Evolutionary conservation across 2,888 invertebrate genomes (phyloP), one percentile per base, ranked within the genome.

Genomic region (Parnassius mnemosyne): DNA sequence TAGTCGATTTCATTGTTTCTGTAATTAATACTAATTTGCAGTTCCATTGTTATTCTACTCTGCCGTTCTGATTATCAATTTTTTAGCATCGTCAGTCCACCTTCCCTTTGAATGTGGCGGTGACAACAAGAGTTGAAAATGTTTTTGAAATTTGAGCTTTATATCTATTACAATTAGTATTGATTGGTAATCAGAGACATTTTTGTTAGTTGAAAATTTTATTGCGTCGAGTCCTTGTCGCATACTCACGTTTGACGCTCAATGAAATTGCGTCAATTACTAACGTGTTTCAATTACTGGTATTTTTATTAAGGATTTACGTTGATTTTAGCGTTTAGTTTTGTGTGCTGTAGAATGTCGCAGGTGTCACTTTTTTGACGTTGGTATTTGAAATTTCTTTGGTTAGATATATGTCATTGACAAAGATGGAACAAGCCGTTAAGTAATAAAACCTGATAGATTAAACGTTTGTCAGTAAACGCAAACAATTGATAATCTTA

Each of bases 21-120:
- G 81, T 84, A 89, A 91, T 89, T 89, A 87, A 83, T 78, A 89
- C 84, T 84, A 87, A 90, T 85, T 89, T 86, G 80, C 85, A 79
- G 80, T 77, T 83, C 84, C 85, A 88, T 89, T 89, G 85, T 85
- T 83, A 86, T 88, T 87, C 85, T 75, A 66, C 79, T 73, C 79
- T 77, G 79, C 77, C 72, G 75, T 74, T 68, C 70, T 69, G 74
- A 73, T 75, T 72, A 71, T 75, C 80, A 79, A 73, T 82, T 88
- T 87, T 89, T 85, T 75, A 65, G 62, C 71, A 70, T 71, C 71
- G 72, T 78, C 77, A 78, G 80, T 84, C 81, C 80, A 83, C 80
- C 78, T 80, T 84, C 76, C 80, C 78, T 83, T 81, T 79, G 72
- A 78, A 77, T 68, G 71, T 70, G 68, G 72, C 72, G 70, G 73